A percentile compares a stretch with the other conserved stretches of the same genome.
These are phyloP conservation scores for Pogonocichla stellata DNA, from an alignment of 2,113 vertebrate species.

Conservation along the genomic window DNA sequence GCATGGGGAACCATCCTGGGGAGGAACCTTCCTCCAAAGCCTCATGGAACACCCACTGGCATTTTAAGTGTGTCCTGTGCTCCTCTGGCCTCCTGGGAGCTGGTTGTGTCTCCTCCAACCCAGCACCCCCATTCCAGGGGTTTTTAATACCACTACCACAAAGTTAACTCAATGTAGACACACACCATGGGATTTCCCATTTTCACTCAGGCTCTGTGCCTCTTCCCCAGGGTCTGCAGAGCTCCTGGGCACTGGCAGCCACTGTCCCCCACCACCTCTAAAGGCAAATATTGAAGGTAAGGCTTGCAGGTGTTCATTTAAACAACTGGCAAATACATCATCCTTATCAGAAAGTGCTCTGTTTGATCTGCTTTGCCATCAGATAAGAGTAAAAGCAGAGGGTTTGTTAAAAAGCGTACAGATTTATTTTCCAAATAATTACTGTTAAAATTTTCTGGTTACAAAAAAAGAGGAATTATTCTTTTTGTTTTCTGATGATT, in stretches of 20 bases:
- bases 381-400: neutral
- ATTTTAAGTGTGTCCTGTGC: neutral
- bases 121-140: rapidly evolving
- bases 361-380: slow-evolving; percentile 3
- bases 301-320: neutral
- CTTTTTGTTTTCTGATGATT: neutral
- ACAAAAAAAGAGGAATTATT: neutral
- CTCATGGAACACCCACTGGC: neutral
- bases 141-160: neutral
- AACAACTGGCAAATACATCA: neutral
- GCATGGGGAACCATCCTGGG: rapidly evolving
- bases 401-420: neutral
- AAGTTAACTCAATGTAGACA: rapidly evolving
- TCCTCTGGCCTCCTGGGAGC: neutral
- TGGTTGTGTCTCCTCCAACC: neutral
- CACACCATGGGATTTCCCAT: rapidly evolving
- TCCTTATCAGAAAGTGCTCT: neutral
- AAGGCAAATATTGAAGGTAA: slow-evolving; percentile 22
- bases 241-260: neutral
- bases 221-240: neutral
- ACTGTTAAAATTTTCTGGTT: neutral
- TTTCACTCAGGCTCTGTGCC: neutral
- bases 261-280: neutral
- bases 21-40: neutral
- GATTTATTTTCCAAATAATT: rapidly evolving